Base-by-base conservation (phyloP, 2,797 vertebrate species). In the Dipus sagitta region DNA sequence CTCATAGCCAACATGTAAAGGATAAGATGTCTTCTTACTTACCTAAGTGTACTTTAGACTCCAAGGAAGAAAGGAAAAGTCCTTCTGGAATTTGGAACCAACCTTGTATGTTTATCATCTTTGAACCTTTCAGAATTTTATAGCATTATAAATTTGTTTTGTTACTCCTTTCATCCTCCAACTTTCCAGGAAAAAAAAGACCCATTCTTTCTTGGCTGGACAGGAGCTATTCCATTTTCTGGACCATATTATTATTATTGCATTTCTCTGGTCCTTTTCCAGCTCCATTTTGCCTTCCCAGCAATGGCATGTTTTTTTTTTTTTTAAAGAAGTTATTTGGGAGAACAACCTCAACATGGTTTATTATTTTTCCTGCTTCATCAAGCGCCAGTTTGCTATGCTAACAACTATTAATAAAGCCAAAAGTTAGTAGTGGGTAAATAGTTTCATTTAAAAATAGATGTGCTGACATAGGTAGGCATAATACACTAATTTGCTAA, bases 341-440 rank as follows among this genome's bases (percentile, higher is more conserved):
- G 58, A 88, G 78, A 95, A 88, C 95, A 92, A 89, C 70, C 88
- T 97, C 91, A 84, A 86, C 47, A 64, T 86, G 79, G 65, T 92
- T 96, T 96, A 88, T 95, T 95, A 94, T 92, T 96, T 96, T 97
- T 95, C 71, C 89, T 86, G 86, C 89, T 94, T 95, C 78, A 83
- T 92, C 86, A 95, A 89, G 71, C 42, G 92, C 93, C 82, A 92
- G n/a, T 80, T 93, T 92, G 71, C 85, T 90, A 60, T 87, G 81
- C 86, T 90, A 94, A 95, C 76, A 95, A 68, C 80, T 86, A 60
- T 78, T 93, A 58, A 84, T 90, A 88, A 94, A 95, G 81, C 94
- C 93, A 96, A 94, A 96, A 95, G 84, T 95, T 94, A 95, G 92
- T 94, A 92, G 38, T 95, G 83, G 96, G 88, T 95, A 93, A 96